Percentiles rank a stretch among this genome's conserved stretches.
These are phyloP conservation scores for Strigamia transsilvanica DNA, from an alignment of 2,888 invertebrate species.

Conservation along the genomic window DNA sequence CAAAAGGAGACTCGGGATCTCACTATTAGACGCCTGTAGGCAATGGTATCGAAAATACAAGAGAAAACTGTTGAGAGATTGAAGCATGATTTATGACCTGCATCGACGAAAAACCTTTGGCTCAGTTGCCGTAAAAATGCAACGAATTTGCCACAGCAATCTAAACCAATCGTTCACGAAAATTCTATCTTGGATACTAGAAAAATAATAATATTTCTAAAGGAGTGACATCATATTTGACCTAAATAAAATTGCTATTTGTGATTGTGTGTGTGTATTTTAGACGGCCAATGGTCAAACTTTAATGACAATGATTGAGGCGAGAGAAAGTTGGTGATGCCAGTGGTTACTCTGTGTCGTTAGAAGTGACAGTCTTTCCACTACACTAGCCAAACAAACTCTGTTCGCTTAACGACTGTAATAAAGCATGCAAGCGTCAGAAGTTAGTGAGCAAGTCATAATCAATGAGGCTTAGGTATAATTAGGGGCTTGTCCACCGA, in stretches of 20 bases:
- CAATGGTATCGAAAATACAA: background rate
- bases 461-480: constrained; percentile 46
- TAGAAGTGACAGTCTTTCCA: constrained; percentile 46
- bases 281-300: background rate
- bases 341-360: constrained; percentile 42
- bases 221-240: background rate
- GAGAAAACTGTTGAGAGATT: constrained; percentile 1
- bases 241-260: constrained; percentile 1
- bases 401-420: constrained; percentile 32
- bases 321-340: constrained; percentile 17
- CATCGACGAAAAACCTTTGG: background rate
- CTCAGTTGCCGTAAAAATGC: background rate
- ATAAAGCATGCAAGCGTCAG: constrained; percentile 31
- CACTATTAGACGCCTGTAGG: background rate
- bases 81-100: constrained; percentile 16
- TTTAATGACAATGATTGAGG: background rate
- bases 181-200: background rate
- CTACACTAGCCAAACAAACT: constrained; percentile 43
- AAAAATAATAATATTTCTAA: too few relatives aligned
- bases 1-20: background rate
- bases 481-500: constrained; percentile 40
- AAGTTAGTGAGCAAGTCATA: constrained; percentile 40
- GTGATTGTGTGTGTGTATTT: too few relatives aligned
- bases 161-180: background rate
- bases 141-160: background rate